Conservation (phyloP, 2,113 vertebrate genomes). For the Cromileptes altivelis region DNA sequence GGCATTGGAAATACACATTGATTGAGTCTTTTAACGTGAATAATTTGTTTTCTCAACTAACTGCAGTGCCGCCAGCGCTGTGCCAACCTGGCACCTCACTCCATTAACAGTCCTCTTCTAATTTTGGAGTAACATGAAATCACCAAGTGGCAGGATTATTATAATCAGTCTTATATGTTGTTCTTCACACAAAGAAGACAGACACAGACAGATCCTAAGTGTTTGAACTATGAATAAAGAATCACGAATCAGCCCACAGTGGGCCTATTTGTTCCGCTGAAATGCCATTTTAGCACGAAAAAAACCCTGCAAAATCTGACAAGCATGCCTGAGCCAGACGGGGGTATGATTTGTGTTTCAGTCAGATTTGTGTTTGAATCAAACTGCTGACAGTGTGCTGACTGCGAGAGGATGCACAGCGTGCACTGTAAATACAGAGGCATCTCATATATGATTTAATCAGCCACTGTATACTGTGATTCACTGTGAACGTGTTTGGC, state of each 20-base stretch:
- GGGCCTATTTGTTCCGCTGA: constrained; percentile 66
- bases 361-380: constrained; percentile 71
- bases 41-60: constrained; percentile 67
- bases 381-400: constrained; percentile 67
- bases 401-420: constrained; percentile 46
- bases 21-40: constrained; percentile 70
- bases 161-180: constrained; percentile 65
- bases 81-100: constrained; percentile 69
- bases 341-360: constrained; percentile 68
- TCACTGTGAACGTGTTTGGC: constrained; percentile 37
- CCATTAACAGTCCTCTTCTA: constrained; percentile 60
- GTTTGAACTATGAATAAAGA: constrained; percentile 60
- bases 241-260: constrained; percentile 58
- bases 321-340: constrained; percentile 62
- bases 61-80: constrained; percentile 42
- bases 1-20: constrained; percentile 53
- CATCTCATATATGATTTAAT: constrained; percentile 68
- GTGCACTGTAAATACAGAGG: constrained; percentile 51
- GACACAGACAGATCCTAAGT: constrained; percentile 37
- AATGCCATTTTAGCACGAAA: constrained; percentile 60
- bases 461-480: constrained; percentile 36
- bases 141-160: constrained; percentile 56
- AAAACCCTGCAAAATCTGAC: constrained; percentile 55
- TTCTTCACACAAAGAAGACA: constrained; percentile 50
- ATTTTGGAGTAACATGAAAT: constrained; percentile 68